Evolutionary conservation across 2,888 invertebrate species (phyloP).

Genomic region (Gibbula magus): DNA sequence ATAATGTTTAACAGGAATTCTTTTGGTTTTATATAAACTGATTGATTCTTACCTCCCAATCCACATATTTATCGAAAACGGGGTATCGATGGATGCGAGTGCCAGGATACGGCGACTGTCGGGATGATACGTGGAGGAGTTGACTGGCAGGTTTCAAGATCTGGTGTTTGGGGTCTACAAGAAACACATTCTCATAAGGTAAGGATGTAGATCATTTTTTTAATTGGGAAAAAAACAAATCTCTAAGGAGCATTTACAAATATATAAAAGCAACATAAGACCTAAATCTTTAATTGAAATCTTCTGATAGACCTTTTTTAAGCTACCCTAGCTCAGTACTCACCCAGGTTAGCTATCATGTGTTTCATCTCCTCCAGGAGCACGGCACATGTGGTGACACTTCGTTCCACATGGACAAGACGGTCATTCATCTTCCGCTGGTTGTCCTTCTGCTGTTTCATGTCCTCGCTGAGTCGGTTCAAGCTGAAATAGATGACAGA

Average conservation of each 20-base stretch:
- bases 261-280: not conserved
- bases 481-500: slow-evolving; percentile 35
- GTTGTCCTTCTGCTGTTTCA: slow-evolving; percentile 63
- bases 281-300: too few species aligned
- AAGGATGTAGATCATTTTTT: too few species aligned
- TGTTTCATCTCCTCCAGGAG: slow-evolving; percentile 63
- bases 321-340: not conserved
- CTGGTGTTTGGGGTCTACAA: slow-evolving; percentile 33
- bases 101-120: slow-evolving; percentile 73
- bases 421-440: slow-evolving; percentile 69
- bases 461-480: slow-evolving; percentile 49
- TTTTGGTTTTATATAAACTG: too few species aligned
- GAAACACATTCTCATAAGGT: not conserved
- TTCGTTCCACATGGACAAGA: slow-evolving; percentile 71
- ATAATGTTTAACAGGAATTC: too few species aligned
- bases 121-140: slow-evolving; percentile 68
- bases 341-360: slow-evolving; percentile 55
- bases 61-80: slow-evolving; percentile 74
- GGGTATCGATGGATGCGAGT: slow-evolving; percentile 73
- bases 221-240: not conserved
- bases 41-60: slow-evolving; percentile 73
- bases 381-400: slow-evolving; percentile 60
- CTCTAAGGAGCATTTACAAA: not conserved
- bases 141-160: slow-evolving; percentile 23
- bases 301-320: too few species aligned